Evolutionary conservation across 2,888 invertebrate species (phyloP).

Genomic region (Heliconius erato): DNA sequence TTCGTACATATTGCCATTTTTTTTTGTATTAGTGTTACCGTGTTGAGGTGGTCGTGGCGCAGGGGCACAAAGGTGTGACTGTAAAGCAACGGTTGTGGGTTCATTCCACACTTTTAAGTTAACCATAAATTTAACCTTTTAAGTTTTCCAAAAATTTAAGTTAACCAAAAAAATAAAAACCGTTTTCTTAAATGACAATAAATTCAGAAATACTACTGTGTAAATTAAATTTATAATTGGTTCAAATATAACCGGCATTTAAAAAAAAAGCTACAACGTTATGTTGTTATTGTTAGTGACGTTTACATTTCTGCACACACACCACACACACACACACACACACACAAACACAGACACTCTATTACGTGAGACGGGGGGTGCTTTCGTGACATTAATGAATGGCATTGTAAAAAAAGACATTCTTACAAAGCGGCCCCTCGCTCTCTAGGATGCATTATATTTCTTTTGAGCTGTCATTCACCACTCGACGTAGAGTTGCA

Average conservation of each 20-base stretch:
- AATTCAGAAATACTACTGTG: background rate
- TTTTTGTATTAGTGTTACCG: conserved; percentile 59
- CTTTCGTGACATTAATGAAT: conserved; percentile 58
- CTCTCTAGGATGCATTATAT: conserved; percentile 61
- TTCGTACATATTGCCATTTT: conserved; percentile 75
- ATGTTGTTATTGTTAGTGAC: conserved; percentile 30
- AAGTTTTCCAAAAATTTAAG: no score
- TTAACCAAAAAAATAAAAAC: background rate
- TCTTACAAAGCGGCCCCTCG: conserved; percentile 62
- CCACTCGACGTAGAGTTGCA: conserved; percentile 66
- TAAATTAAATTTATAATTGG: background rate
- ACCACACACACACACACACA: background rate
- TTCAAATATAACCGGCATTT: background rate
- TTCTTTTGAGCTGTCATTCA: conserved; percentile 67
- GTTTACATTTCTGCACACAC: conserved; percentile 23
- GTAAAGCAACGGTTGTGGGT: no score
- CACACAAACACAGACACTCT: conserved; percentile 10
- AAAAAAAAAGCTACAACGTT: background rate
- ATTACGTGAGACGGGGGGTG: conserved; percentile 48
- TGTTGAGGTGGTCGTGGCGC: no score
- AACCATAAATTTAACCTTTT: no score
- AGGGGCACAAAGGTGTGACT: no score
- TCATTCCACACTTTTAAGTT: no score
- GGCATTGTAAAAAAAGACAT: conserved; percentile 62
- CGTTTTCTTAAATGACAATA: background rate